A percentile compares a stretch with the other conserved stretches of the same genome.
Conservation (phyloP, 2,113 vertebrate genomes). For the Pampusana beccarii region DNA sequence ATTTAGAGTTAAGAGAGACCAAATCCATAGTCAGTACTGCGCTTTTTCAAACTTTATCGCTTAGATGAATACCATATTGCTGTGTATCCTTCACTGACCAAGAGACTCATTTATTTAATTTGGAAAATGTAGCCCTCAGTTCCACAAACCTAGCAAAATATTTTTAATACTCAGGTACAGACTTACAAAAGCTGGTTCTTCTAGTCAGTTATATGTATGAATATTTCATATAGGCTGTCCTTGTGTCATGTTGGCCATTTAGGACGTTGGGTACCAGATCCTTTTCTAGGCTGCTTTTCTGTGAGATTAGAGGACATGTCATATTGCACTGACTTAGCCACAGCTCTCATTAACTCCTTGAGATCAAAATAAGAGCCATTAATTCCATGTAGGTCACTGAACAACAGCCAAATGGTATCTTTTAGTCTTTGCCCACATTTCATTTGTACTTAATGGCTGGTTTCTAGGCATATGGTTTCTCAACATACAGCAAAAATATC, state of each 20-base stretch:
- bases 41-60: neutral
- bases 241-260: neutral
- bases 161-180: neutral
- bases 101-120: neutral
- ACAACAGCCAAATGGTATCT: neutral
- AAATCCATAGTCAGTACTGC: neutral
- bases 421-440: neutral
- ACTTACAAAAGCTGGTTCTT: slow-evolving; percentile 10
- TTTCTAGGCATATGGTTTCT: neutral
- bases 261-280: neutral
- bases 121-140: neutral
- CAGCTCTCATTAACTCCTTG: neutral
- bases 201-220: neutral
- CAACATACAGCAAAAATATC: fast-evolving
- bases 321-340: neutral
- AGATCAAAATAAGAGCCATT: neutral
- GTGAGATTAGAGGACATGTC: neutral
- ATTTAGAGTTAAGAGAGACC: neutral
- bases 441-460: neutral
- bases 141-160: neutral
- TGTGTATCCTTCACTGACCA: neutral
- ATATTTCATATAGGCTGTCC: neutral
- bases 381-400: neutral
- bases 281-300: neutral
- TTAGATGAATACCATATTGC: fast-evolving